phyloP scores from a whole-genome alignment of 2,113 vertebrate species.

The Coptodon rendalli region DNA sequence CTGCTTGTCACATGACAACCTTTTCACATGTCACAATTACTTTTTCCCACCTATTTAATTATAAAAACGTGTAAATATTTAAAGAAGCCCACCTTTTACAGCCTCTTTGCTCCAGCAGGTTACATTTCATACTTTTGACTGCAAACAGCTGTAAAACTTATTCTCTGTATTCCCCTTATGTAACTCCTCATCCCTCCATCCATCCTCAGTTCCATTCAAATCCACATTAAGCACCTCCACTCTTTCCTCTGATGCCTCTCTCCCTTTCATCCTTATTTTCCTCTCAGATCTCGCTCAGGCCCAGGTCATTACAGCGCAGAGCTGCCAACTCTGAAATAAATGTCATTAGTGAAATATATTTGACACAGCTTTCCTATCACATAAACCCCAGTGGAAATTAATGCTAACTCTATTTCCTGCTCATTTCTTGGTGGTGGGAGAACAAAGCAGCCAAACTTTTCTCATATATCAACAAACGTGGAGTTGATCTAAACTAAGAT shows the following conservation, averaged over 20 bases:
- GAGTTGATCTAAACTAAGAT: neutral
- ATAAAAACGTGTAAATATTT: neutral
- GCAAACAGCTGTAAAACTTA: neutral
- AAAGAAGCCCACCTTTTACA: neutral
- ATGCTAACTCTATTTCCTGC: constrained; percentile 23
- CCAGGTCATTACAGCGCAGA: neutral
- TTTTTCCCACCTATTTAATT: neutral
- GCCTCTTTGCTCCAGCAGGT: neutral
- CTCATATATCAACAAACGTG: neutral
- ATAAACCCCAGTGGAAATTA: neutral
- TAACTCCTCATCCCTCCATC: neutral
- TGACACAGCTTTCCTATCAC: constrained; percentile 1
- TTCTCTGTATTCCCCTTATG: neutral
- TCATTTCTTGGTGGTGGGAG: neutral
- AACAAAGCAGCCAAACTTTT: neutral
- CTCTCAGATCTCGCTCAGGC: constrained; percentile 20
- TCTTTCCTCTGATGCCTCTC: neutral
- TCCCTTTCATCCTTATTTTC: constrained; percentile 24
- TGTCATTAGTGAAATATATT: constrained; percentile 24
- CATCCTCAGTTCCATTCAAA: neutral
- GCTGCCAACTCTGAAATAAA: constrained; percentile 14
- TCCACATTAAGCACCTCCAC: neutral
- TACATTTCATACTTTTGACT: neutral
- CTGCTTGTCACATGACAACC: neutral
- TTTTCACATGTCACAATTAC: neutral